Base-by-base conservation (phyloP, 2,113 vertebrate genomes). In the Neodon shergylaensis region DNA sequence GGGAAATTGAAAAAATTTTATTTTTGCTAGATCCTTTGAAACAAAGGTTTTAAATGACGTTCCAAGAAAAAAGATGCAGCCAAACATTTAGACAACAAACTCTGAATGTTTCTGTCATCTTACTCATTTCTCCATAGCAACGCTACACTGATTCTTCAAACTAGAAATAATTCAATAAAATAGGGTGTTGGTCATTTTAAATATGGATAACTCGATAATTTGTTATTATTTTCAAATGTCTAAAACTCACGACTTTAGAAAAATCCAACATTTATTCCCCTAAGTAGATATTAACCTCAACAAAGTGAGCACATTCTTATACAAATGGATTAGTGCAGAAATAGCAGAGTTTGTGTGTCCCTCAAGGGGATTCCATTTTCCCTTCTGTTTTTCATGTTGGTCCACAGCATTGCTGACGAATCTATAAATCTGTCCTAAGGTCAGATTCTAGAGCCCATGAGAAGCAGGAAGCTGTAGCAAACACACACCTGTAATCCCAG, bases 331-430 rank as follows among this genome's bases (percentile, higher is more conserved):
- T 36, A 72, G 52, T 26, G 0, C 1, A 49, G 17, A 17, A 44
- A 28, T 3, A 33, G 31, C 22, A 39, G 1, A 61, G 33, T n/a
- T 14, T 28, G 5, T 2, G 2, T n/a, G 9, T 36, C 28, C 42
- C 36, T 33, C 39, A 7, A 4, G 12, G 31, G 65, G 72, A 12
- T 33, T 84, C 31, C 14, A 0, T 36, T 26, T 21, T 19, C 26
- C 2, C 52, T 68, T 28, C 42, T 61, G 13, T 36, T 52, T n/a
- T 42, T 33, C 49, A 5, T 0, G 17, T 11, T 3, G 4, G 8
- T 24, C 36, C 0, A 24, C 0, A 11, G 8, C 21, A 36, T 13
- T 26, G 2, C 26, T 9, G 39, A 61, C 4, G 1, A 16, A 39
- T 22, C 63, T 66, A 65, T 21, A 44, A 85, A 47, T 9, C 5